Evolutionary conservation across 2,113 vertebrate genomes (phyloP), one percentile per base, ranked within the genome.

Genomic region (Lycaon pictus): DNA sequence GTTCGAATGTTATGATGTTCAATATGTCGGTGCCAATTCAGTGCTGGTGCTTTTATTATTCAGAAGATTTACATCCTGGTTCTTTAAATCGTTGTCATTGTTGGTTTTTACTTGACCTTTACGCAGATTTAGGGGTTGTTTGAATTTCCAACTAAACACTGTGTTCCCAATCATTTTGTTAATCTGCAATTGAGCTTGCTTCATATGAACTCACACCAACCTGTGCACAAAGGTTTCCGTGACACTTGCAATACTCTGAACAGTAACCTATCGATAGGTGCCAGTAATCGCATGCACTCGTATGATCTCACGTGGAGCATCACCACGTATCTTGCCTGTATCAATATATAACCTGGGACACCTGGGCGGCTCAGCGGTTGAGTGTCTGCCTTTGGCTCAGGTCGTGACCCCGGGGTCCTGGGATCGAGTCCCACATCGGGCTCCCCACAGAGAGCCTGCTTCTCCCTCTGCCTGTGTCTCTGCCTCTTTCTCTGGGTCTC

Each of bases 1-100:
- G 55, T 7, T 22, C 0, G 0, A 16, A 17, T 0, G 27, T 9
- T 19, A 1, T 1, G 7, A 19, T 72, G 37, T 51, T 43, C 19
- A 13, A 2, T 9, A 58, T 0, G 1, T 7, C 1, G 76, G 3
- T 35, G 20, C 22, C 23, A 5, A 67, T 35, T 19, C 11, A 11
- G 32, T 17, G 37, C 11, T 10, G 23, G 35, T 17, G 2, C 15
- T 19, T 29, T 15, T 27, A 32, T 16, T 29, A 3, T 37, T 74
- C 56, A 27, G 6, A 79, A 35, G 4, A 29, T 35, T 20, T 35
- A 3, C 0, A 2, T 15, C 35, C 11, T 17, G 60, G 48, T 22
- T 79, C 23, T n/a, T 56, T 55, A 6, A 7, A 55, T n/a, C 35
- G 32, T 4, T 48, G 23, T 7, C 13, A 9, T 15, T 20, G 16